These are phyloP conservation scores for Trididemnum miniatum DNA, from an alignment of 23 tunicate genomes.

Conservation along the genomic window DNA sequence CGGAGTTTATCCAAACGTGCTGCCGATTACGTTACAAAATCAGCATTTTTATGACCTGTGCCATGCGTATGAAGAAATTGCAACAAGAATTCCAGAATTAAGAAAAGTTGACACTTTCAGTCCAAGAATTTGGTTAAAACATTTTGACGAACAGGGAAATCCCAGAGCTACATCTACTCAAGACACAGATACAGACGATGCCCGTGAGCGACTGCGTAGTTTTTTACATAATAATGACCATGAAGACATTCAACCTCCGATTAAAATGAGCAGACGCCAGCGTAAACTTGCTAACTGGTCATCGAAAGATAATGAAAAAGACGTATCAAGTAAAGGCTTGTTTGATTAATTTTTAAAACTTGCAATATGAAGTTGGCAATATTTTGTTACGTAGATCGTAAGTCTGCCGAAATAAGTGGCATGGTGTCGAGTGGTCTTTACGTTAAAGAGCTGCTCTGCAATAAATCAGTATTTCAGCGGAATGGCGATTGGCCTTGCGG, in stretches of 20 bases:
- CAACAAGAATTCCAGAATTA: constrained; percentile 64
- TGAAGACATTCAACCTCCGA: not conserved
- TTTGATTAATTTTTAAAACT: too few species aligned
- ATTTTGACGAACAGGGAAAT: constrained; percentile 78
- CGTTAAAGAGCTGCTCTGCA: too few species aligned
- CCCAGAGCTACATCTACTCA: constrained; percentile 17
- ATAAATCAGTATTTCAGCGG: too few species aligned
- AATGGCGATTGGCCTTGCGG: too few species aligned
- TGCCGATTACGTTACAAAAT: constrained; percentile 33
- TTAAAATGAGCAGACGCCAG: not conserved
- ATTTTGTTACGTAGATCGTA: too few species aligned
- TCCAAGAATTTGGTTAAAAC: constrained; percentile 58
- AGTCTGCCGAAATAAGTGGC: too few species aligned
- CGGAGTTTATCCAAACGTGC: constrained; percentile 35
- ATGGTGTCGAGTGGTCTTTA: too few species aligned
- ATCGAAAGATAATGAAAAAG: too few species aligned
- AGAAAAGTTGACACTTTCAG: constrained; percentile 64
- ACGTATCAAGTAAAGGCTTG: too few species aligned
- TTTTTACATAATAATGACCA: not conserved
- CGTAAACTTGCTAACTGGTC: not conserved
- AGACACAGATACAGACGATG: not conserved
- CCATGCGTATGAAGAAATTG: constrained; percentile 79
- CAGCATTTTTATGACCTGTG: constrained; percentile 76
- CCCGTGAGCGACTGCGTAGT: not conserved
- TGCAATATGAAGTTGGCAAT: too few species aligned